Conservation (phyloP, 2,888 invertebrate species). For the Acrobasis repandana region DNA sequence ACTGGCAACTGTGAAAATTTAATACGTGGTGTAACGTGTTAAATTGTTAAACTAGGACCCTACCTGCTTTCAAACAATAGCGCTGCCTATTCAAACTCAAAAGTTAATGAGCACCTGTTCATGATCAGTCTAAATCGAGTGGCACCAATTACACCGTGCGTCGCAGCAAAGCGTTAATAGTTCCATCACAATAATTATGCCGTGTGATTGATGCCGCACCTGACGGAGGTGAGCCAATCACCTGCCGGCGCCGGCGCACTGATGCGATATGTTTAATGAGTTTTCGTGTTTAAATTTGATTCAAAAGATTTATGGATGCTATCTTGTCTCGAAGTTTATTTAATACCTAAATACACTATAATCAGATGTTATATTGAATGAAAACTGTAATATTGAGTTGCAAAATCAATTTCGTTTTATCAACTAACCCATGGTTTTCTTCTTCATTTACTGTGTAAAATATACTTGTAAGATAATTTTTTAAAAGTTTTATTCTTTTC, state of each 20-base stretch:
- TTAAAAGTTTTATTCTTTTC: no score
- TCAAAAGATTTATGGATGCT: background rate
- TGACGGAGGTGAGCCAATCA: slow-evolving; percentile 10
- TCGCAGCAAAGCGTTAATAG: slow-evolving; percentile 15
- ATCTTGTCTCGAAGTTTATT: background rate
- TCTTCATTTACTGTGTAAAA: no score
- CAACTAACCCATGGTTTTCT: no score
- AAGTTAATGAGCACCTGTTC: background rate
- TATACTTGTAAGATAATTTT: no score
- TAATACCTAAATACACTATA: no score
- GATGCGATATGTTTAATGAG: background rate
- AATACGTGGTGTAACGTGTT: no score
- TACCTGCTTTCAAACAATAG: no score
- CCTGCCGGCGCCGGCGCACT: background rate
- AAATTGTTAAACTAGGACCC: no score
- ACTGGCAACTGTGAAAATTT: no score
- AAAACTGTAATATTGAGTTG: no score
- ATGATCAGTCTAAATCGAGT: background rate
- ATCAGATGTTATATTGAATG: no score
- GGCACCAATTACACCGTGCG: slow-evolving; percentile 13
- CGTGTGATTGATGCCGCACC: slow-evolving; percentile 7
- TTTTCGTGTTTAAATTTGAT: background rate
- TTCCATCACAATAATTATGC: slow-evolving; percentile 16
- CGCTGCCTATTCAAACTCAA: background rate
- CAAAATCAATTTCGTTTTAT: no score